A percentile compares a stretch with the other conserved stretches of the same genome.
These are phyloP conservation scores for Chionoecetes opilio DNA, from an alignment of 1,140 invertebrate species.

Conservation along the genomic window DNA sequence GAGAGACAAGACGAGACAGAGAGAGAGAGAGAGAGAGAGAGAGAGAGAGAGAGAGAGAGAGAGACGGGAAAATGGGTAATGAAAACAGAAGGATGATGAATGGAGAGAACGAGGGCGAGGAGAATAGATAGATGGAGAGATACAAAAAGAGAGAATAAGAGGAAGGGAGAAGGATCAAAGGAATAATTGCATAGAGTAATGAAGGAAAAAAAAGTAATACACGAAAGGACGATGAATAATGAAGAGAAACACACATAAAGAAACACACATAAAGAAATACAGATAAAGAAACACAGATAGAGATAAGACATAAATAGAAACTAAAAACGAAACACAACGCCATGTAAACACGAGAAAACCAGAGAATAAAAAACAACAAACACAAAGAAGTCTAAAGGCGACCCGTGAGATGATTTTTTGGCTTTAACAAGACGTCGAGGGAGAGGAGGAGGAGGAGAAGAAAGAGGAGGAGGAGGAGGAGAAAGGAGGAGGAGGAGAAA, in stretches of 20 bases:
- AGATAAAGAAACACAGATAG: constrained; percentile 21
- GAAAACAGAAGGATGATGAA: not conserved
- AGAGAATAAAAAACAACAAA: not conserved
- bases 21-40: not conserved
- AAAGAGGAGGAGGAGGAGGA: constrained; percentile 15
- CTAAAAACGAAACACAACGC: not conserved
- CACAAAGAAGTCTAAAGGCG: not conserved
- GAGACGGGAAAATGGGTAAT: not conserved
- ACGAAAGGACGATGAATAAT: too few species aligned
- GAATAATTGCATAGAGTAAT: too few species aligned
- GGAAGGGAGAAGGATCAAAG: not conserved
- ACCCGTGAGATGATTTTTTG: not conserved
- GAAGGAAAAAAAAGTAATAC: too few species aligned
- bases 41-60: too few species aligned
- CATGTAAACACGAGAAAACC: too few species aligned
- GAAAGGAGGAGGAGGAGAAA: not conserved
- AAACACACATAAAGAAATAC: not conserved
- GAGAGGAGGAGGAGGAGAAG: not conserved
- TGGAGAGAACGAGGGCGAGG: not conserved
- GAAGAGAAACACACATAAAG: not conserved
- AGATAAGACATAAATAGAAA: constrained; percentile 11
- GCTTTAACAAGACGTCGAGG: not conserved
- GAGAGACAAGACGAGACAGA: not conserved
- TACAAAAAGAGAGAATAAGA: not conserved
- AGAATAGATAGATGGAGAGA: not conserved